Base-by-base conservation (phyloP, 2,113 vertebrate species). In the Embiotoca jacksoni region DNA sequence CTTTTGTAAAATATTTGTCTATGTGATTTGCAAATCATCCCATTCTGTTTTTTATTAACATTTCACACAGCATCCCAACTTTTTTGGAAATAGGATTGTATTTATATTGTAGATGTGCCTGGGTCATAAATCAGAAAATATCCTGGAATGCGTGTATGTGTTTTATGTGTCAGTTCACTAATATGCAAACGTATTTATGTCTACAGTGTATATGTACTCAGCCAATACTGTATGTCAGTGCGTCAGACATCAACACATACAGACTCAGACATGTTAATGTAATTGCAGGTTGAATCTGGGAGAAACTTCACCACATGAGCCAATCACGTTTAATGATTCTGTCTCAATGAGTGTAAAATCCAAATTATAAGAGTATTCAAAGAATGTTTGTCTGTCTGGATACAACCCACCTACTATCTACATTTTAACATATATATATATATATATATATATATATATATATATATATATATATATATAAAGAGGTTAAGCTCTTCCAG, bases 221-320 rank as follows among this genome's bases (percentile, higher is more conserved):
- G 47, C 9, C 30, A 3, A 23, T 23, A 23, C 23, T 23, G 30
- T 70, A 36, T 46, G 53, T 60, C 15, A 60, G 58, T 56, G 37
- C 41, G 31, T 59, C 67, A 82, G 67, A 72, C 63, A 78, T 54
- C 56, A 54, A 47, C 72, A 31, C 37, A 52, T 49, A 57, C 71
- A 83, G 50, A 84, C 72, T 23, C 67, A 87, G 77, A 84, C 89
- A 49, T 36, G 74, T 85, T 72, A 78, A 52, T 66, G 41, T 87
- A 81, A 83, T 86, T 81, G 30, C 49, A 70, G 80, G 78, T 68
- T 65, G 1, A 50, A 58, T 7, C 9, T 16, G 39, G 31, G 30
- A 41, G 56, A 63, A 44, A 31, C 15, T 30, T 62, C 56, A 56
- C 6, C 30, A 10, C 61, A 47, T 0, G 32, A 66, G 36, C 31